A percentile compares a stretch with the other conserved stretches of the same genome.
phyloP scores from a whole-genome alignment of 1,140 invertebrate genomes.

The Sminthurides bifidus region DNA sequence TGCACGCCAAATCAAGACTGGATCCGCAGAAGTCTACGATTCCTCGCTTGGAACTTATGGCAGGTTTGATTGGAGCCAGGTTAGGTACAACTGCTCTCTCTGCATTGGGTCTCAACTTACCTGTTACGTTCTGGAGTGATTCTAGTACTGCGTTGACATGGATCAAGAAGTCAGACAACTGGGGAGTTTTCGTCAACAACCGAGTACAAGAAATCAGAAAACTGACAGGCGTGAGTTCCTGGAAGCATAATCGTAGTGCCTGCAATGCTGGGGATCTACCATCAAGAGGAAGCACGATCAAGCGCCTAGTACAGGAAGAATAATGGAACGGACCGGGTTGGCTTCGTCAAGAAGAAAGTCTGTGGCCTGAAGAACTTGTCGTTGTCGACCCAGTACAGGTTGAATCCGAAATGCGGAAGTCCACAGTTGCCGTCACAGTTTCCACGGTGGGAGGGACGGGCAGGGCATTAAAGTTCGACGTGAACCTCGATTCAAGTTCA shows the following conservation, averaged over 20 bases:
- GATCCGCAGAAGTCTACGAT: conserved; percentile 11
- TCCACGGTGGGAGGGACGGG: too few species aligned
- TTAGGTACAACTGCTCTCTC: neutral
- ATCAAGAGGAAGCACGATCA: too few species aligned
- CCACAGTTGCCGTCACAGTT: too few species aligned
- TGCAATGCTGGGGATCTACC: too few species aligned
- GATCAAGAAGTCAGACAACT: conserved; percentile 25
- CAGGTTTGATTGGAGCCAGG: conserved; percentile 3
- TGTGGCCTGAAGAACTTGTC: too few species aligned
- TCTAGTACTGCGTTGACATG: conserved; percentile 33
- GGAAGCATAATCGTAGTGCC: neutral
- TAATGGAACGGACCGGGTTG: too few species aligned
- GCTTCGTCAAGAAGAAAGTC: too few species aligned
- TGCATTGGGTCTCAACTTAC: neutral
- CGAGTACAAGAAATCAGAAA: conserved; percentile 21
- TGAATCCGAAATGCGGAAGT: too few species aligned
- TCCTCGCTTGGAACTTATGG: conserved; percentile 16
- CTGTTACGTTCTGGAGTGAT: conserved; percentile 33
- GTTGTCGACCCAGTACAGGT: too few species aligned
- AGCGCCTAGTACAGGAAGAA: too few species aligned
- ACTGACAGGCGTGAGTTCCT: neutral
- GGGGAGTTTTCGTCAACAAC: conserved; percentile 28
- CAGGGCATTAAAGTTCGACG: too few species aligned
- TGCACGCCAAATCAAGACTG: conserved; percentile 9
- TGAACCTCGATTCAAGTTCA: too few species aligned